Conservation (phyloP, 2,113 vertebrate species). For the Struthidea cinerea region DNA sequence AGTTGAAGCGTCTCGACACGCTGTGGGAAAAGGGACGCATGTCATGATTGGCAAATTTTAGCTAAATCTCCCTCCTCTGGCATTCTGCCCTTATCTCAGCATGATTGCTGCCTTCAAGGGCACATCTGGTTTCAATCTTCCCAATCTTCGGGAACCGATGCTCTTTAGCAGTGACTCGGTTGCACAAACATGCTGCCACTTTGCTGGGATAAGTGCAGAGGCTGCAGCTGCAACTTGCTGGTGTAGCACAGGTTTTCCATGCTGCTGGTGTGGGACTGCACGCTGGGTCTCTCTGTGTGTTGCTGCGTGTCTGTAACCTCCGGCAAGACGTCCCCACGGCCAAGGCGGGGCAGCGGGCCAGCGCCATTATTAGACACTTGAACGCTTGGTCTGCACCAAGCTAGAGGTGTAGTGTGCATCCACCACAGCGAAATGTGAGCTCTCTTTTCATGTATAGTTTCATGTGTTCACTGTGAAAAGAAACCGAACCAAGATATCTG, state of each 20-base stretch:
- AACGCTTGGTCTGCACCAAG: not conserved
- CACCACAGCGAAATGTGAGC: not conserved
- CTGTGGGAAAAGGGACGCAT: fast-evolving
- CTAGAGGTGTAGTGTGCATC: not conserved
- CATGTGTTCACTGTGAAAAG: not conserved
- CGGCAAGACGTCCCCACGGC: not conserved
- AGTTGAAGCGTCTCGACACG: not conserved
- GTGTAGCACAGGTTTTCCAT: not conserved
- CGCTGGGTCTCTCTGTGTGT: not conserved
- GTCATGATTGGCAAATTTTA: not conserved
- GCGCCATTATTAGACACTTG: not conserved
- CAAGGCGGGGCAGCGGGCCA: constrained; percentile 38
- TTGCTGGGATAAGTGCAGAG: not conserved
- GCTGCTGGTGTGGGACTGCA: not conserved
- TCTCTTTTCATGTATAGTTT: not conserved
- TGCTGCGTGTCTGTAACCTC: not conserved
- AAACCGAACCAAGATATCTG: not conserved
- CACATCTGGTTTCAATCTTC: not conserved
- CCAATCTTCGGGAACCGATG: not conserved
- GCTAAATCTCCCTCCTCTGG: not conserved
- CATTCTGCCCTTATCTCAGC: not conserved
- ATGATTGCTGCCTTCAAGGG: not conserved
- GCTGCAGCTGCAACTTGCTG: not conserved
- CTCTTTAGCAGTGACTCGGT: not conserved
- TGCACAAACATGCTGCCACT: not conserved